Base-by-base conservation (phyloP, 2,888 invertebrate genomes). In the Ophraella communa region DNA sequence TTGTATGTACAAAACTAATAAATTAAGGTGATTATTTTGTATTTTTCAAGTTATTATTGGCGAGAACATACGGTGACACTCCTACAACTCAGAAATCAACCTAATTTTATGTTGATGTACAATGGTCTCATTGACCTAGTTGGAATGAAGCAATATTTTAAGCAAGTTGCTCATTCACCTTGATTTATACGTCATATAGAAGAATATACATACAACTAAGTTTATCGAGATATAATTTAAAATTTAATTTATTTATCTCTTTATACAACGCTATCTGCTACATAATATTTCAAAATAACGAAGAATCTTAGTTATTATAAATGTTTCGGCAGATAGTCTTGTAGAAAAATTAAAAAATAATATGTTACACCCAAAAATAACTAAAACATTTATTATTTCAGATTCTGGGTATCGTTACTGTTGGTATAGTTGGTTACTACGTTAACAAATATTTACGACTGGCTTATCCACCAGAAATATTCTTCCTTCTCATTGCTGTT, bases 391-490 rank as follows among this genome's bases (percentile, higher is more conserved):
- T n/a, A n/a, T n/a, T 68, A 69, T 86, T 86, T 56, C 84, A 95
- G 95, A 80, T 92, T 54, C 82, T 95, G 74, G 94, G 94, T 1
- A 87, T 88, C 44, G 88, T 91, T 1, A 88, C 89, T 69, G 91
- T 94, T 8, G 91, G 91, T 3, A 81, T 94, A 10, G 84, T 90
- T 23, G 87, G 87, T 0, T 87, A 90, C 78, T 77, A 78, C 59
- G 80, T 82, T 64, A 71, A 74, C 30, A 74, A 74, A 56, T 74
- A 76, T 56, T 59, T 65, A 17, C 30, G 33, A 11, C 65, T 51
- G 10, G 68, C 72, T 2, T 81, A 84, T 30, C 83, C 84, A 21
- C 84, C 87, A 0, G 88, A 89, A 74, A 81, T 91, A 18, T 93
- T 94, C 81, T 91, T 89, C 80, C 83, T 92, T 24, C 81, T 94